Base-by-base conservation (phyloP, 1,140 invertebrate genomes). In the Rhizoglyphus robini region DNA sequence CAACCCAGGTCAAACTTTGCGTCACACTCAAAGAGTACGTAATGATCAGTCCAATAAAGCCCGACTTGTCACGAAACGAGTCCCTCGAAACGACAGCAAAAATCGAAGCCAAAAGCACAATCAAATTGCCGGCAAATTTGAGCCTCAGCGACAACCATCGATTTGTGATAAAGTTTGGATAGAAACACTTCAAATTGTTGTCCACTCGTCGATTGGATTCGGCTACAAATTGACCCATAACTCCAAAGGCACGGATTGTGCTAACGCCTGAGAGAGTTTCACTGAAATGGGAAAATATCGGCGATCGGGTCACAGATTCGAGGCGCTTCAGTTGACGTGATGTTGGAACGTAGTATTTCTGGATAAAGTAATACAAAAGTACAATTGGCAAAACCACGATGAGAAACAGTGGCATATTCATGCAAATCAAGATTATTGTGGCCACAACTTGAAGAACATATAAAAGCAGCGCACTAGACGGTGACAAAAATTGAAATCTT, bases 1-100 rank as follows among this genome's bases (percentile, higher is more conserved):
- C 81, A 67, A 83, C 71, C 79, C 79, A 81, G 70, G 80, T 83
- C 34, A 84, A 70, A n/a, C 77, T 79, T 68, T 76, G 75, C 29
- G 82, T 72, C 67, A 88, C 85, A 80, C 88, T 87, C 58, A 94
- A 76, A 31, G 90, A 86, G 75, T 93, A 94, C 71, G 86, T n/a
- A n/a, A n/a, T n/a, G n/a, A n/a, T n/a, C n/a, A n/a, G n/a, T n/a
- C n/a, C n/a, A n/a, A n/a, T n/a, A 51, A 89, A 74, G 36, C 88
- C 89, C 25, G 89, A 77, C 11, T 13, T 30, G 41, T 46, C 41
- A 72, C 79, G 83, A 71, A 84, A 76, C 63, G 75, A 81, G 63
- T 87, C 81, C 61, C 84, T 81, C 41, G 78, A 82, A 30, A 90
- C 72, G 3, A 96, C 90, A 64, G 88, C 86, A 75, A 95, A 90